Base-by-base conservation (phyloP, 1,140 invertebrate species). In the Leptonema lineaticorne region DNA sequence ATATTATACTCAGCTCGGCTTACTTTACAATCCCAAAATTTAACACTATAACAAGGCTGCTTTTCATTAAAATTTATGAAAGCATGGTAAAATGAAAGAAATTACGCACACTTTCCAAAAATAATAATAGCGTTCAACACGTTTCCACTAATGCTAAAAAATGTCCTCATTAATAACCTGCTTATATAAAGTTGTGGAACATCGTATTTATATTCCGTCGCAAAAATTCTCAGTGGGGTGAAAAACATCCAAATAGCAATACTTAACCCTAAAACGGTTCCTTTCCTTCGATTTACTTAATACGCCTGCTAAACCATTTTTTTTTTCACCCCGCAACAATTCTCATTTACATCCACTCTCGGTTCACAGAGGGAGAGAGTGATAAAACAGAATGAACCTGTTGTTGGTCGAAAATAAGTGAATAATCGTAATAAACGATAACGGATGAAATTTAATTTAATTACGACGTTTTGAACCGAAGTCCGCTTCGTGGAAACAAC, bases 111-210 rank as follows among this genome's bases (percentile, higher is more conserved):
- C 24, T 30, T 33, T n/a, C 53, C n/a, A n/a, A 16, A 5, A 59
- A 33, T 28, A 41, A 1, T 27, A 62, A 20, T 26, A 46, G 14
- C 59, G 9, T n/a, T n/a, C 59, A 62, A 62, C 11, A 62, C 24
- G 59, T 62, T n/a, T 16, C 11, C 24, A 3, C 24, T 62, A 62
- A 62, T 37, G 18, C 33, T 62, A 45, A 62, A 62, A 62, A 45
- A 59, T 59, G 27, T 27, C 9, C 2, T 8, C 57, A 59, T 59
- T 59, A 59, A 59, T 59, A 33, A 59, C 57, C 18, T 22, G 20
- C 57, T 59, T 37, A 59, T 16, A 37, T 20, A 30, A 59, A 59
- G 28, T 33, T 37, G 57, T 16, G 57, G 57, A 53, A 59, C n/a
- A 33, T 18, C 57, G 20, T 22, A 28, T 59, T 59, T 20, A 16